phyloP scores from a whole-genome alignment of 30 jellyfish, hydroid and myxozoan species.

The Rhopilema esculentum region DNA sequence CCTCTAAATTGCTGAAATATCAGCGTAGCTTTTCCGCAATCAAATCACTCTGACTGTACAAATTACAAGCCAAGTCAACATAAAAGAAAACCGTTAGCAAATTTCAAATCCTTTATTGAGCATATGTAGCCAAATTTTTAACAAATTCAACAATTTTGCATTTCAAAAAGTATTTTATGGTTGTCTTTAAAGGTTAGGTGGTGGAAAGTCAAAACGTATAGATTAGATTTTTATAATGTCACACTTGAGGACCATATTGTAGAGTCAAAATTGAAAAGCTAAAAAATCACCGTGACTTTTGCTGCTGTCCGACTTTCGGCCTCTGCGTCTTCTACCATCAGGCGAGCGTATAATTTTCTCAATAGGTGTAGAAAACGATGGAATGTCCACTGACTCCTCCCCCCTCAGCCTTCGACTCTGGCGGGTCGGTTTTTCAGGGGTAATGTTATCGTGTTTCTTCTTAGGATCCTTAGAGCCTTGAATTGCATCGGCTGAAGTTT shows the following conservation, averaged over 20 bases:
- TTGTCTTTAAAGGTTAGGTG: too few relatives aligned
- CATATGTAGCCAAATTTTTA: too few relatives aligned
- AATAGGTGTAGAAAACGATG: conserved; percentile 56
- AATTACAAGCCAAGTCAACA: too few relatives aligned
- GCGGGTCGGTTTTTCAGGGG: conserved; percentile 48
- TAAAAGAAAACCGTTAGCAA: too few relatives aligned
- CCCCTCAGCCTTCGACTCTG: conserved; percentile 71
- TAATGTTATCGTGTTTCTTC: neutral
- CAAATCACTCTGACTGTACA: too few relatives aligned
- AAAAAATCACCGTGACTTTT: neutral
- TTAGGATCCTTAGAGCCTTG: neutral
- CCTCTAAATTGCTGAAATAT: too few relatives aligned
- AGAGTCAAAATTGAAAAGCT: neutral
- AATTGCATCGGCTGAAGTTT: neutral
- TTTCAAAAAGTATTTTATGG: too few relatives aligned
- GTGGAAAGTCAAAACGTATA: too few relatives aligned
- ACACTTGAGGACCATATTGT: neutral
- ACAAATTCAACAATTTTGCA: too few relatives aligned
- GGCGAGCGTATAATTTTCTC: conserved; percentile 59
- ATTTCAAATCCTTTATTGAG: too few relatives aligned
- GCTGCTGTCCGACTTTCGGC: conserved; percentile 4
- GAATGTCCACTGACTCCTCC: conserved; percentile 54
- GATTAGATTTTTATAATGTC: too few relatives aligned
- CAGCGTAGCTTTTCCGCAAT: too few relatives aligned
- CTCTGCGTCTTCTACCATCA: conserved; percentile 36